These are phyloP conservation scores for Oriolus oriolus DNA, from an alignment of 2,113 vertebrate genomes.

Conservation along the genomic window DNA sequence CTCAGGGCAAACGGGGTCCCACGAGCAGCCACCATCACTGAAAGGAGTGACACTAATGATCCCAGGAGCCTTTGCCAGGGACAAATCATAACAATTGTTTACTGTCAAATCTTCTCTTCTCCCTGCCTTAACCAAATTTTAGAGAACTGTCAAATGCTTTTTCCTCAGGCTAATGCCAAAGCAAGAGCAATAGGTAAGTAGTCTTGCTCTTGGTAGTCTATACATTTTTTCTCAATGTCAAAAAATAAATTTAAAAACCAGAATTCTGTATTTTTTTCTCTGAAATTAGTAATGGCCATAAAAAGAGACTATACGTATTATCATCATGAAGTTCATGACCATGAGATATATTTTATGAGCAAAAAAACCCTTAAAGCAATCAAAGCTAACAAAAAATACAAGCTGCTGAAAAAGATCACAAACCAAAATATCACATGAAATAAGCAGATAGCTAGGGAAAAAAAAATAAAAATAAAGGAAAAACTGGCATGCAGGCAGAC, in stretches of 20 bases:
- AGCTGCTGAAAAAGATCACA: not conserved
- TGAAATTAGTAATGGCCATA: not conserved
- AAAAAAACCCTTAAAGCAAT: not conserved
- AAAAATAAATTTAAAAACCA: not conserved
- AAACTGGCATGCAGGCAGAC: not conserved
- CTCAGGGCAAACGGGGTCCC: not conserved
- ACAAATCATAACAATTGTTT: not conserved
- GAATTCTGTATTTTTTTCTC: not conserved
- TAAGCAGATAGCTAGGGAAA: not conserved
- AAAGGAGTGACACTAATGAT: not conserved
- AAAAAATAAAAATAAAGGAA: too few relatives aligned
- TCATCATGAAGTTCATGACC: not conserved
- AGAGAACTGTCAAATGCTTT: not conserved
- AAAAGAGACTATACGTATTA: not conserved
- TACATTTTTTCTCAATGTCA: not conserved
- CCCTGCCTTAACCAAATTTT: not conserved
- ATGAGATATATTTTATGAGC: not conserved
- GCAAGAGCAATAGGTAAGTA: not conserved
- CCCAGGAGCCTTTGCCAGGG: not conserved
- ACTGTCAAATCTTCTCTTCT: not conserved
- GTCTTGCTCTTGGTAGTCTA: not conserved
- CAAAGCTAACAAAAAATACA: not conserved
- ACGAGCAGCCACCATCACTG: not conserved
- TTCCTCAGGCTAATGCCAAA: not conserved
- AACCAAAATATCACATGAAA: not conserved